Percentiles rank a stretch among this genome's conserved stretches.
These are phyloP conservation scores for Fissipunctia ypsillon DNA, from an alignment of 2,888 invertebrate genomes.

Conservation along the genomic window DNA sequence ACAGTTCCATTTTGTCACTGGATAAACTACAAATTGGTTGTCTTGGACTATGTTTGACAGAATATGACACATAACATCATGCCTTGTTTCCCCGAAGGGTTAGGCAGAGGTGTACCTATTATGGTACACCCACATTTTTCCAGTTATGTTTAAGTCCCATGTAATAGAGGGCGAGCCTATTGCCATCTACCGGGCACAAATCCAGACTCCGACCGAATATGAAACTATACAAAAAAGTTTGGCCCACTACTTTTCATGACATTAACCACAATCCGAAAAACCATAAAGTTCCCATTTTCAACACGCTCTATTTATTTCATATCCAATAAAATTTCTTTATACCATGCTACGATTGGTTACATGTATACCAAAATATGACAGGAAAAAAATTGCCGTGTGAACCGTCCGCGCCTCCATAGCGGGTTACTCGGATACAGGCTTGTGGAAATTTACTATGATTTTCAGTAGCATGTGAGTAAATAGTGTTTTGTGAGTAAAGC, in stretches of 20 bases:
- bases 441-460: slow-evolving; percentile 4
- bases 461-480: not conserved
- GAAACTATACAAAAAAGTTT: not conserved
- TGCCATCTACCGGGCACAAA: too few species aligned
- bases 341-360: slow-evolving; percentile 44
- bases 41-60: not conserved
- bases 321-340: slow-evolving; percentile 43
- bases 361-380: slow-evolving; percentile 53
- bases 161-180: too few species aligned
- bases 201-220: too few species aligned
- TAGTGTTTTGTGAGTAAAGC: not conserved
- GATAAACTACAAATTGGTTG: not conserved
- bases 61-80: too few species aligned
- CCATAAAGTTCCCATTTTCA: slow-evolving; percentile 31
- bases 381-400: slow-evolving; percentile 57
- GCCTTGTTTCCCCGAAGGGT: too few species aligned
- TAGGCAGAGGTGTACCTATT: too few species aligned
- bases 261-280: slow-evolving; percentile 19
- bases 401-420: slow-evolving; percentile 6
- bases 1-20: not conserved
- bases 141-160: too few species aligned
- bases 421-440: slow-evolving; percentile 9
- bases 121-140: too few species aligned
- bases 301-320: slow-evolving; percentile 37
- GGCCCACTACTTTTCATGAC: not conserved